phyloP scores from a whole-genome alignment of 2,797 vertebrate species.

The Protonibea diacanthus region DNA sequence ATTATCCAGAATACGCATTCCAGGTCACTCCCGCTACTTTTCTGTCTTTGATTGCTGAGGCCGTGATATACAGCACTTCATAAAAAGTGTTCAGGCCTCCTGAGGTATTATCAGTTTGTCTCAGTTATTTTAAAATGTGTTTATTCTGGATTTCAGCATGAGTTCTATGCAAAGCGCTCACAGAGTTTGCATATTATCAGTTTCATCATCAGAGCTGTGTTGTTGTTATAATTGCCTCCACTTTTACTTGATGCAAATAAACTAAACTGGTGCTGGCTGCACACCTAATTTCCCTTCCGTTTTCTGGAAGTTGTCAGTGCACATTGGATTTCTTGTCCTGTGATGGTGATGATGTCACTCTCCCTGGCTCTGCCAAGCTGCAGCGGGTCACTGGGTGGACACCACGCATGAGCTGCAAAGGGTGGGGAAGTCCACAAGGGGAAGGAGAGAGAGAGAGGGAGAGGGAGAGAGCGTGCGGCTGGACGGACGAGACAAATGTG shows the following conservation, averaged over 20 bases:
- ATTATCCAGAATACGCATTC: conserved; percentile 41
- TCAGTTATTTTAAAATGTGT: conserved; percentile 10
- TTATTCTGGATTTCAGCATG: conserved; percentile 6
- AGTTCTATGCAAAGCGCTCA: not conserved
- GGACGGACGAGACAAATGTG: conserved; percentile 45
- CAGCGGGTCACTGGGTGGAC: conserved; percentile 71
- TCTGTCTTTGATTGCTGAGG: conserved; percentile 24
- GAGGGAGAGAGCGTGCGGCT: conserved; percentile 11
- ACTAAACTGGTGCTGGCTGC: not conserved
- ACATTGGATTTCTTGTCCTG: conserved; percentile 45
- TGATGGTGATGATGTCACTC: conserved; percentile 64
- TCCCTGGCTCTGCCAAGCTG: conserved; percentile 41
- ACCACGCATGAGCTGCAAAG: conserved; percentile 57
- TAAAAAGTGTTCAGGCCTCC: not conserved
- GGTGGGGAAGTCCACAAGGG: conserved; percentile 52
- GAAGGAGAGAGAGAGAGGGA: conserved; percentile 23
- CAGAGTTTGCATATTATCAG: not conserved
- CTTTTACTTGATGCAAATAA: not conserved
- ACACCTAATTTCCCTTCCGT: conserved; percentile 2
- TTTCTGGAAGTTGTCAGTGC: conserved; percentile 39
- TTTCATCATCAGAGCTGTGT: not conserved
- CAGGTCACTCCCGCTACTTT: conserved; percentile 50
- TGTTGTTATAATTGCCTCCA: not conserved
- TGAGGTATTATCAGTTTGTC: conserved; percentile 1
- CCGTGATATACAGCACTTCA: not conserved